phyloP scores from a whole-genome alignment of 2,888 invertebrate species.

The Machimus atricapillus region DNA sequence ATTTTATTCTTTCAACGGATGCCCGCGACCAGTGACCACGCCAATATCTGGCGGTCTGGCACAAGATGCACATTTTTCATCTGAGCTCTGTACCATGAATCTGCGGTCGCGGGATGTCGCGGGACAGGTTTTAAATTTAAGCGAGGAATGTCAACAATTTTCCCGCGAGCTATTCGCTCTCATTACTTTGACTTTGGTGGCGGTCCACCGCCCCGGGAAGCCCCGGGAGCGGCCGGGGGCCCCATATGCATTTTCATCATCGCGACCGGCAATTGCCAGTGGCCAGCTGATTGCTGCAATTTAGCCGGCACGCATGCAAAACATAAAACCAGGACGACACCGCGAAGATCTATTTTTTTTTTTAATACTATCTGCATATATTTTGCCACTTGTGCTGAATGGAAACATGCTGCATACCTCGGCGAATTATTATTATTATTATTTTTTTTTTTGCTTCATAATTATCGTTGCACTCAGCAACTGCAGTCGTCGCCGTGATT shows the following conservation, averaged over 20 bases:
- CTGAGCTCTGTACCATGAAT: not conserved
- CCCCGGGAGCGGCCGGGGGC: not conserved
- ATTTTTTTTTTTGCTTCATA: not conserved
- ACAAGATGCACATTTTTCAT: not conserved
- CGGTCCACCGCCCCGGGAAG: not conserved
- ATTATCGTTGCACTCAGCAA: not conserved
- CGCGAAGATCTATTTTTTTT: not conserved
- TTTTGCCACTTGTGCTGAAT: not conserved
- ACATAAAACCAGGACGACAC: not conserved
- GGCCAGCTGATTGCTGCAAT: slow-evolving; percentile 12
- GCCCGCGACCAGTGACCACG: not conserved
- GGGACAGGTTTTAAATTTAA: not conserved
- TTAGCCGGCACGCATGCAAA: not conserved
- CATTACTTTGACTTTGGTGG: slow-evolving; percentile 14
- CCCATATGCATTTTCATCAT: not conserved
- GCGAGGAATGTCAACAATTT: not conserved
- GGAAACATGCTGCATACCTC: not conserved
- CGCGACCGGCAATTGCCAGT: not conserved
- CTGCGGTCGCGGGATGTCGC: not conserved
- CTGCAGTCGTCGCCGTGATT: not conserved
- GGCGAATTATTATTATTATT: too few species aligned
- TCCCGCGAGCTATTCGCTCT: not conserved
- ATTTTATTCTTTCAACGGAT: not conserved
- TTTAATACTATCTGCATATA: not conserved
- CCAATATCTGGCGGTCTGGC: not conserved